Evolutionary conservation across 2,888 invertebrate genomes (phyloP).

Genomic region (Orchesella flavescens): DNA sequence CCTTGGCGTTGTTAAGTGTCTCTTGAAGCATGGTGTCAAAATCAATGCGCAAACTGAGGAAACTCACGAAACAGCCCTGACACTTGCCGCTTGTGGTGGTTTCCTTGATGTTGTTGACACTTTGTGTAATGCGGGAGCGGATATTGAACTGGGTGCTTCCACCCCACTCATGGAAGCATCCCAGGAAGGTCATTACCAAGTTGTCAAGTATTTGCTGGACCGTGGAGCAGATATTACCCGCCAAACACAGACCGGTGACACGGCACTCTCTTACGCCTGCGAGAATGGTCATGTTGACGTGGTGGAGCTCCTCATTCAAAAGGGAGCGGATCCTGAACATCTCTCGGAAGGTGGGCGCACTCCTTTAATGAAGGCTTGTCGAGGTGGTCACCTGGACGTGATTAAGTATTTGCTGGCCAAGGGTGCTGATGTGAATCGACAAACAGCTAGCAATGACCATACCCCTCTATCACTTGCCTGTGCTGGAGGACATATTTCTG

Average conservation of each 20-base stretch:
- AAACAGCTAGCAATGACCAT: constrained; percentile 96
- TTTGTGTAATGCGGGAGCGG: constrained; percentile 90
- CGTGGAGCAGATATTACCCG: constrained; percentile 93
- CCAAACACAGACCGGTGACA: constrained; percentile 95
- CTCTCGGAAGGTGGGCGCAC: constrained; percentile 98
- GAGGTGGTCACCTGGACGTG: constrained; percentile 96
- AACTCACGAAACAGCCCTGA: constrained; percentile 96
- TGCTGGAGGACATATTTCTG: constrained; percentile 94
- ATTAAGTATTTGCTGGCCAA: constrained; percentile 95
- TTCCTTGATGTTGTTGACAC: constrained; percentile 97
- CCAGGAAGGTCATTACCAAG: constrained; percentile 96
- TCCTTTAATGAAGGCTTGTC: constrained; percentile 87
- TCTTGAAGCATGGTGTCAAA: constrained; percentile 81
- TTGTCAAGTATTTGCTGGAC: constrained; percentile 85
- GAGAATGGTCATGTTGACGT: constrained; percentile 99
- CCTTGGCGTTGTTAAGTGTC: constrained; percentile 71
- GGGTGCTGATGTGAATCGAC: constrained; percentile 88
- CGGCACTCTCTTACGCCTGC: constrained; percentile 96
- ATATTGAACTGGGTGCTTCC: constrained; percentile 96
- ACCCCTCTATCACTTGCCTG: constrained; percentile 97
- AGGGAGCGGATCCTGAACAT: constrained; percentile 94
- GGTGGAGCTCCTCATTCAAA: constrained; percentile 91
- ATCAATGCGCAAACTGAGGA: constrained; percentile 99
- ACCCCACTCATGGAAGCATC: constrained; percentile 99
- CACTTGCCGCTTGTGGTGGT: constrained; percentile 96